Evolutionary conservation across 2,797 vertebrate species (phyloP).

Genomic region (Lepus oiostolus): DNA sequence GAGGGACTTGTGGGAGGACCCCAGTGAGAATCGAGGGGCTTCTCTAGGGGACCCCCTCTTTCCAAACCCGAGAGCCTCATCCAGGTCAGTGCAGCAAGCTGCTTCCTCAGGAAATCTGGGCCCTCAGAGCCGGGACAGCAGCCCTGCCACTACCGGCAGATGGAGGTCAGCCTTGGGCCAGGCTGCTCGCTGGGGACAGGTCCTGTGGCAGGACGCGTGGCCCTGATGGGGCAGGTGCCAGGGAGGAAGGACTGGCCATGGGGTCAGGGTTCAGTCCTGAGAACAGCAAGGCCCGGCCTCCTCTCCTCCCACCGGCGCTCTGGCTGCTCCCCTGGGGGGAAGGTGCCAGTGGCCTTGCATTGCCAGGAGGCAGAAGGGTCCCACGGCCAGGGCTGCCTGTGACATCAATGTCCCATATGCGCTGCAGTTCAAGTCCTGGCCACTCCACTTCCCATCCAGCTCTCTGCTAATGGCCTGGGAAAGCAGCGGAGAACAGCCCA

Average conservation of each 20-base stretch:
- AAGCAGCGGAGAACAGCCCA: too few relatives aligned
- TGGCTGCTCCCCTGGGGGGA: not conserved
- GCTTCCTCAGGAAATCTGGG: not conserved
- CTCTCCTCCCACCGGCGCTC: not conserved
- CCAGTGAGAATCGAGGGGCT: rapidly evolving
- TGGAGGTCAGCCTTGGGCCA: not conserved
- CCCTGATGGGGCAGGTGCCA: not conserved
- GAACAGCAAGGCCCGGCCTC: not conserved
- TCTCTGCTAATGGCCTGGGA: too few relatives aligned
- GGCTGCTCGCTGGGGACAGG: too few relatives aligned
- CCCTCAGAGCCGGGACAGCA: not conserved
- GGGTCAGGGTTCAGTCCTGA: not conserved
- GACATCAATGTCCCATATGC: too few relatives aligned
- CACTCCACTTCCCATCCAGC: too few relatives aligned
- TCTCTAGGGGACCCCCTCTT: not conserved
- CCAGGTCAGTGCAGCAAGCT: not conserved
- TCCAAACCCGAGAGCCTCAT: not conserved
- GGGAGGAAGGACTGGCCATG: not conserved
- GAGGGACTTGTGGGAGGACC: not conserved
- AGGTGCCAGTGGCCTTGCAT: not conserved
- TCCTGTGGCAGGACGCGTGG: not conserved
- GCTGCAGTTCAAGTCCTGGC: too few relatives aligned
- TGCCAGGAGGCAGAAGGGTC: not conserved
- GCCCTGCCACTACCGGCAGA: not conserved
- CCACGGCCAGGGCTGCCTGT: too few relatives aligned